phyloP scores from a whole-genome alignment of 2,113 vertebrate species.

The Thunnus thynnus region DNA sequence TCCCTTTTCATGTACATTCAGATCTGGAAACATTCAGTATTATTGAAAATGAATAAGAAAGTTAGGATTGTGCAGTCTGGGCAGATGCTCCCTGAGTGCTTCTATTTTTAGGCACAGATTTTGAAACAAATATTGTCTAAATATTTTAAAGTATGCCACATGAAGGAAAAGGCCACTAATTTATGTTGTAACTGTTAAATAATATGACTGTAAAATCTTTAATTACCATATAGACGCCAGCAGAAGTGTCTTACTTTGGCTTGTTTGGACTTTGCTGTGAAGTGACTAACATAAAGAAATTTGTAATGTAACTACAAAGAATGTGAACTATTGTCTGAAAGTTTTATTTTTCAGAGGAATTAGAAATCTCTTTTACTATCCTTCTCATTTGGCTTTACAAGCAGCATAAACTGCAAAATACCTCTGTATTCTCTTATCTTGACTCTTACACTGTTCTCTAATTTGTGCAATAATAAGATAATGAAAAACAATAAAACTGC shows the following conservation, averaged over 20 bases:
- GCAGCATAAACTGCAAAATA: neutral
- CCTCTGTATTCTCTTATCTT: neutral
- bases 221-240: neutral
- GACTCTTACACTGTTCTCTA: neutral
- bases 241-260: neutral
- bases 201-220: neutral
- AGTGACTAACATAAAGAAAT: neutral
- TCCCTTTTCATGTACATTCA: neutral
- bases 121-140: neutral
- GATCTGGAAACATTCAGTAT: neutral
- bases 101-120: no score
- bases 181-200: neutral
- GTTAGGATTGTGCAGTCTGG: no score
- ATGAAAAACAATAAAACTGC: neutral
- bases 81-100: no score
- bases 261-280: neutral
- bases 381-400: neutral
- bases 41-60: no score
- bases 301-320: neutral
- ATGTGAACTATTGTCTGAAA: neutral
- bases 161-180: neutral
- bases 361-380: neutral
- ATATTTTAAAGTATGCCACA: neutral
- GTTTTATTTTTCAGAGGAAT: neutral
- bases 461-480: neutral